Percentiles rank a stretch among this genome's conserved stretches.
phyloP scores from a whole-genome alignment of 2,888 invertebrate species.

The Orthonevra nobilis region DNA sequence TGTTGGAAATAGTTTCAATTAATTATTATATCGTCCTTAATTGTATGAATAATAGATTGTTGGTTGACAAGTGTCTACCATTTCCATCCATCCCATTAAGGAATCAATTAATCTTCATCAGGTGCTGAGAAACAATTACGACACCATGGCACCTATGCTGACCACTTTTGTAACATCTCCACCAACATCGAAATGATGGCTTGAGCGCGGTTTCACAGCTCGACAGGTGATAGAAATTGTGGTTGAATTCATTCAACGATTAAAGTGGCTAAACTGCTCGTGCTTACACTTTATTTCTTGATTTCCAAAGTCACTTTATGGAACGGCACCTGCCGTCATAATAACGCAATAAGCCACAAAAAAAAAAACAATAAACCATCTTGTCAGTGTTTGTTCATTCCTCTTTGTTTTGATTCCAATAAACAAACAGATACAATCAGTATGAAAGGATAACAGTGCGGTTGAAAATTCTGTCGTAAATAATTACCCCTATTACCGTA shows the following conservation, averaged over 20 bases:
- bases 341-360: constrained; percentile 58
- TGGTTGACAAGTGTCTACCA: constrained; percentile 55
- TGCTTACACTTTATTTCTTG: constrained; percentile 62
- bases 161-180: constrained; percentile 13
- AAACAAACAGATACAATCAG: constrained; percentile 52
- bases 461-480: constrained; percentile 30
- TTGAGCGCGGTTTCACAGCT: constrained; percentile 6
- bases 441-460: constrained; percentile 5
- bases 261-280: constrained; percentile 48
- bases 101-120: constrained; percentile 69
- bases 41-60: constrained; percentile 36
- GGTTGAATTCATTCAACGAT: constrained; percentile 54
- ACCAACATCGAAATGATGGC: constrained; percentile 18
- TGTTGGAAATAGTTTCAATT: too few species aligned
- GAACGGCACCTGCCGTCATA: constrained; percentile 57
- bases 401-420: constrained; percentile 14
- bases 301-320: constrained; percentile 55
- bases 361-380: not conserved
- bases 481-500: constrained; percentile 34
- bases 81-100: constrained; percentile 32
- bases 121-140: constrained; percentile 41
- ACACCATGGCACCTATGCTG: constrained; percentile 63
- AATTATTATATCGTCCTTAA: constrained; percentile 63
- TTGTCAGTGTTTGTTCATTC: not conserved
- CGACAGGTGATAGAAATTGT: constrained; percentile 62